A percentile compares a stretch with the other conserved stretches of the same genome.
Evolutionary conservation across 2,113 vertebrate species (phyloP).

Genomic region (Oryzias celebensis): DNA sequence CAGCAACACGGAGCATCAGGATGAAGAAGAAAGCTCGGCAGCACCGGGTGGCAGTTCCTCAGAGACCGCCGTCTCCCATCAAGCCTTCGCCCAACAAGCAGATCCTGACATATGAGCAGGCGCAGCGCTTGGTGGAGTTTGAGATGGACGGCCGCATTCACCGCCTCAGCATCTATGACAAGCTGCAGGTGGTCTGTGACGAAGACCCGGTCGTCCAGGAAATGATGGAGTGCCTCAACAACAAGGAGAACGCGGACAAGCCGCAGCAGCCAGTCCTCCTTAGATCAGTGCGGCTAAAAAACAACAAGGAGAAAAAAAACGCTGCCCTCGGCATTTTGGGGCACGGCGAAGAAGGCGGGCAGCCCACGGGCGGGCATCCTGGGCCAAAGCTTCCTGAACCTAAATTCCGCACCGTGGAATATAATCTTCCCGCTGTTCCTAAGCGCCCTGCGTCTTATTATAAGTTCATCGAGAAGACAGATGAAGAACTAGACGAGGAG

Average conservation of each 20-base stretch:
- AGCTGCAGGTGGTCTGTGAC: slow-evolving; percentile 88
- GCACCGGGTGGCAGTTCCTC: slow-evolving; percentile 84
- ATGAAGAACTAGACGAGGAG: slow-evolving; percentile 93
- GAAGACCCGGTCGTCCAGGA: slow-evolving; percentile 94
- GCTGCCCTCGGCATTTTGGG: slow-evolving; percentile 76
- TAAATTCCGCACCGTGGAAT: slow-evolving; percentile 90
- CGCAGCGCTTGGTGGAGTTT: slow-evolving; percentile 96
- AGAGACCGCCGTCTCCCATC: slow-evolving; percentile 90
- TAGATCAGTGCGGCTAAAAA: slow-evolving; percentile 86
- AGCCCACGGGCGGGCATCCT: slow-evolving; percentile 63
- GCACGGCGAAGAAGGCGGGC: slow-evolving; percentile 70
- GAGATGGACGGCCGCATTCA: slow-evolving; percentile 93
- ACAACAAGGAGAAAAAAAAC: slow-evolving; percentile 87
- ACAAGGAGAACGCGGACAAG: slow-evolving; percentile 94
- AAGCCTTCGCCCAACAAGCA: slow-evolving; percentile 91
- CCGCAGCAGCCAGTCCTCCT: slow-evolving; percentile 82
- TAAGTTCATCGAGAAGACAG: slow-evolving; percentile 88
- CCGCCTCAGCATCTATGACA: slow-evolving; percentile 92
- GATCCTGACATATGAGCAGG: slow-evolving; percentile 94
- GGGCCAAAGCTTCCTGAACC: slow-evolving; percentile 82
- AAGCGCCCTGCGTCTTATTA: slow-evolving; percentile 84
- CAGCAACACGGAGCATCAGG: slow-evolving; percentile 67
- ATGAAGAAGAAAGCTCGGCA: slow-evolving; percentile 97
- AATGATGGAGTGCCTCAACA: slow-evolving; percentile 95
- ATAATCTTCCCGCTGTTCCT: slow-evolving; percentile 91